These are phyloP conservation scores for Phenganax stokvisi DNA, from an alignment of 92 coral and sea anemone genomes.

Conservation along the genomic window DNA sequence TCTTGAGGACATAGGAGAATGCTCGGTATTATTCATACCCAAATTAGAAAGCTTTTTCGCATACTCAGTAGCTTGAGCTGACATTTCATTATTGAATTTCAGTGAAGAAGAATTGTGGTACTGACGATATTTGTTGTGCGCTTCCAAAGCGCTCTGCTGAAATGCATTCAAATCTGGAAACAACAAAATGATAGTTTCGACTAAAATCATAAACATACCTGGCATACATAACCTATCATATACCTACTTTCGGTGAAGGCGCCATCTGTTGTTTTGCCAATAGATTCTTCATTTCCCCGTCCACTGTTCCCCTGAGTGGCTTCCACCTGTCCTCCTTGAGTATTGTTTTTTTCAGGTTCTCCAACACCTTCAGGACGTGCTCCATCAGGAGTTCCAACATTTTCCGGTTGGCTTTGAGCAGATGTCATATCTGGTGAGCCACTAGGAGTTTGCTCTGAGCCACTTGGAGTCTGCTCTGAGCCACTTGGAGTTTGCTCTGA, in stretches of 20 bases:
- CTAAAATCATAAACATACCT: not conserved
- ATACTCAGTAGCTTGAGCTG: slow-evolving; percentile 60
- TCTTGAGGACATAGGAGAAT: slow-evolving; percentile 62
- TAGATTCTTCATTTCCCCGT: slow-evolving; percentile 1
- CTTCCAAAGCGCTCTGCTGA: slow-evolving; percentile 58
- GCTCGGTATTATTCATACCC: slow-evolving; percentile 52
- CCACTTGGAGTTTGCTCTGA: no score
- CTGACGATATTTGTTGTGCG: slow-evolving; percentile 73
- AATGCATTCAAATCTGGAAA: slow-evolving; percentile 35
- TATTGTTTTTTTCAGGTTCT: not conserved
- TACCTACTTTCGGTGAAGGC: slow-evolving; percentile 1
- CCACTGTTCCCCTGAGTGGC: not conserved
- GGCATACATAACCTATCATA: not conserved
- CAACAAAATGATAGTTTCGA: not conserved
- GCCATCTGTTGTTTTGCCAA: not conserved
- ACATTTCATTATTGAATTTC: slow-evolving; percentile 57
- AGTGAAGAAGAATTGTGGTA: slow-evolving; percentile 62
- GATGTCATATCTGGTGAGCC: not conserved
- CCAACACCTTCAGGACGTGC: not conserved
- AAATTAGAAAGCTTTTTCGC: slow-evolving; percentile 65
- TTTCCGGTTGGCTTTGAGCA: not conserved
- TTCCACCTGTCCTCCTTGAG: slow-evolving; percentile 1
- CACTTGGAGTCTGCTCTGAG: no score
- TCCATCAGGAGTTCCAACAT: not conserved
- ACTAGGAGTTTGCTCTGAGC: no score